A percentile compares a stretch with the other conserved stretches of the same genome.
Evolutionary conservation across 2,888 invertebrate genomes (phyloP).

Genomic region (Platycnemis pennipes): DNA sequence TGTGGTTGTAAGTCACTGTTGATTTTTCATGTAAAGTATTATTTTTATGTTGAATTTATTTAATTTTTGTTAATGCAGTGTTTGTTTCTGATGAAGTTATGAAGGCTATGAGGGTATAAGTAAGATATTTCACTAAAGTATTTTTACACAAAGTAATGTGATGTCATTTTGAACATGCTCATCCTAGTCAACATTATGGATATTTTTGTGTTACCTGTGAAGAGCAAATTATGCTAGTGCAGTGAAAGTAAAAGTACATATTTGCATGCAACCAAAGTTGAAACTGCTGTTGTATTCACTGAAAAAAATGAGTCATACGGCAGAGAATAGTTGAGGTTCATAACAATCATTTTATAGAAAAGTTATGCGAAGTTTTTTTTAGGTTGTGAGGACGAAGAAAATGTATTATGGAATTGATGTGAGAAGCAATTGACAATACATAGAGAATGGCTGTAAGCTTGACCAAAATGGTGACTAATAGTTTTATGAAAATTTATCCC

Average conservation of each 20-base stretch:
- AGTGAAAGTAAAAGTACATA: conserved; percentile 46
- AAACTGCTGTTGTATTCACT: neutral
- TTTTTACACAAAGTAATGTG: conserved; percentile 66
- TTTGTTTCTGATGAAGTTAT: conserved; percentile 56
- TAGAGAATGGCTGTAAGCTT: conserved; percentile 61
- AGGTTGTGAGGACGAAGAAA: conserved; percentile 46
- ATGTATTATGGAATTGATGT: conserved; percentile 30
- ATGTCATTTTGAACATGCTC: conserved; percentile 63
- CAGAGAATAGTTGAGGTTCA: conserved; percentile 14
- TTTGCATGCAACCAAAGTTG: conserved; percentile 25
- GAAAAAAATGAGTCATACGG: neutral
- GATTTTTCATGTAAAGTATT: conserved; percentile 64
- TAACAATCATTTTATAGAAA: conserved; percentile 51
- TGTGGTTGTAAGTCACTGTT: conserved; percentile 52
- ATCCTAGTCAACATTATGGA: conserved; percentile 60
- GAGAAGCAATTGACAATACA: conserved; percentile 54
- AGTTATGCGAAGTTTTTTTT: conserved; percentile 8
- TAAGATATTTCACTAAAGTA: conserved; percentile 66
- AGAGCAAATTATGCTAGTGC: conserved; percentile 48
- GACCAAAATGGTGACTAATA: conserved; percentile 19
- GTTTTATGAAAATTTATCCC: neutral
- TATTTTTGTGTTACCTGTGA: conserved; percentile 65
- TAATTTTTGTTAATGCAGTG: conserved; percentile 66
- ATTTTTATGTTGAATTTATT: conserved; percentile 66
- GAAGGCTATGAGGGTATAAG: conserved; percentile 59